Percentiles rank a stretch among this genome's conserved stretches.
phyloP scores from a whole-genome alignment of 2,797 vertebrate species.

The Danio choprae region DNA sequence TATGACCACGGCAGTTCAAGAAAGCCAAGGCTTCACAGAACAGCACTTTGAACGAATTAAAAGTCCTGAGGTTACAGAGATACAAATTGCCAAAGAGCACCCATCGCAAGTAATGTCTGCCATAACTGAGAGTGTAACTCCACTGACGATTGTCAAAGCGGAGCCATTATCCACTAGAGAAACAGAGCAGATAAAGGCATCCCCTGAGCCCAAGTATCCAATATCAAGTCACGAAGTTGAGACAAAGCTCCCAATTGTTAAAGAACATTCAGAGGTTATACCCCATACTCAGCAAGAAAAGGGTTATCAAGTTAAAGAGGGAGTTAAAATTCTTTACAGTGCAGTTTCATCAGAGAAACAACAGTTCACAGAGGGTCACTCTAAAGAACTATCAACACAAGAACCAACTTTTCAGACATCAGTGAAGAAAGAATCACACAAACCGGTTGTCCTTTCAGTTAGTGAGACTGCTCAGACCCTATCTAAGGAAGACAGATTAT shows the following conservation, averaged over 20 bases:
- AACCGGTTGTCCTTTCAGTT: slow-evolving; percentile 67
- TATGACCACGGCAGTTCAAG: slow-evolving; percentile 78
- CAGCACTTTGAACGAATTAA: slow-evolving; percentile 80
- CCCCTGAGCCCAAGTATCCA: slow-evolving; percentile 74
- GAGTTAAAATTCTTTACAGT: slow-evolving; percentile 79
- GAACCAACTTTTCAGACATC: slow-evolving; percentile 69
- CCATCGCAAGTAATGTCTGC: slow-evolving; percentile 74
- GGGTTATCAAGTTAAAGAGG: slow-evolving; percentile 79
- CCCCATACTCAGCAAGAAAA: slow-evolving; percentile 72
- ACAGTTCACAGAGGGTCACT: slow-evolving; percentile 74
- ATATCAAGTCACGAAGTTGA: slow-evolving; percentile 79
- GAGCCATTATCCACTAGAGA: slow-evolving; percentile 65
- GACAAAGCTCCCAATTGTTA: slow-evolving; percentile 75
- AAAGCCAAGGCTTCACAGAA: slow-evolving; percentile 79
- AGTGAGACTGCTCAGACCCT: slow-evolving; percentile 75
- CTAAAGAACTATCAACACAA: slow-evolving; percentile 68
- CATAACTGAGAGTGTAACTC: slow-evolving; percentile 77
- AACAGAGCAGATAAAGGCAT: slow-evolving; percentile 64
- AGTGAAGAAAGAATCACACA: slow-evolving; percentile 65
- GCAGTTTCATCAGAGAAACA: slow-evolving; percentile 75
- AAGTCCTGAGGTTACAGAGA: slow-evolving; percentile 75
- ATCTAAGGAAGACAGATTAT: slow-evolving; percentile 72
- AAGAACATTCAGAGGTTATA: slow-evolving; percentile 75
- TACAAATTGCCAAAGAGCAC: slow-evolving; percentile 70
- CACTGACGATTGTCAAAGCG: slow-evolving; percentile 72